A percentile compares a stretch with the other conserved stretches of the same genome.
Evolutionary conservation across 1,140 invertebrate genomes (phyloP).

Genomic region (Liolophura sinensis): DNA sequence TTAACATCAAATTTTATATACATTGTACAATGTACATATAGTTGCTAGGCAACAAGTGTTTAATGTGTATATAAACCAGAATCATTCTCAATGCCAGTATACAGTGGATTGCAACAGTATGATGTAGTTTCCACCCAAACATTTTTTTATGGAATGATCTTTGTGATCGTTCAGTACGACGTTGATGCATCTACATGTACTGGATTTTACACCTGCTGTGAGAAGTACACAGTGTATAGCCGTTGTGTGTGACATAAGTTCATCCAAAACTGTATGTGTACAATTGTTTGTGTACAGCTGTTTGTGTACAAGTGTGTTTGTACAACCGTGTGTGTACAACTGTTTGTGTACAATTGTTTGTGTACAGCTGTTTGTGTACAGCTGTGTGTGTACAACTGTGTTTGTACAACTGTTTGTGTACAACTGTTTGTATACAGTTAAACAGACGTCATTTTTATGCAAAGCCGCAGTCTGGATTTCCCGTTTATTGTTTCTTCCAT

Average conservation of each 20-base stretch:
- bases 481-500: neutral
- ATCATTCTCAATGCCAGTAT: too few relatives aligned
- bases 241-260: neutral
- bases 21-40: too few relatives aligned
- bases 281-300: neutral
- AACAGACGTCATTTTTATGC: neutral
- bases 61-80: too few relatives aligned
- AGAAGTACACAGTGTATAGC: neutral
- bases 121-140: too few relatives aligned
- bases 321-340: neutral
- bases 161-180: too few relatives aligned
- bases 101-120: too few relatives aligned
- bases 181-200: neutral
- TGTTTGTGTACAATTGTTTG: neutral
- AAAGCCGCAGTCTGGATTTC: neutral
- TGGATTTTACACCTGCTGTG: neutral
- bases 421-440: neutral
- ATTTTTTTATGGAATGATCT: too few relatives aligned
- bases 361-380: neutral
- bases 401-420: conserved; percentile 1
- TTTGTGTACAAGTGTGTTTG: neutral
- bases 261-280: neutral
- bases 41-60: too few relatives aligned
- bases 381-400: conserved; percentile 1
- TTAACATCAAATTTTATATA: too few relatives aligned